phyloP scores from a whole-genome alignment of 2,888 invertebrate genomes.

The Agriopis leucophaearia region DNA sequence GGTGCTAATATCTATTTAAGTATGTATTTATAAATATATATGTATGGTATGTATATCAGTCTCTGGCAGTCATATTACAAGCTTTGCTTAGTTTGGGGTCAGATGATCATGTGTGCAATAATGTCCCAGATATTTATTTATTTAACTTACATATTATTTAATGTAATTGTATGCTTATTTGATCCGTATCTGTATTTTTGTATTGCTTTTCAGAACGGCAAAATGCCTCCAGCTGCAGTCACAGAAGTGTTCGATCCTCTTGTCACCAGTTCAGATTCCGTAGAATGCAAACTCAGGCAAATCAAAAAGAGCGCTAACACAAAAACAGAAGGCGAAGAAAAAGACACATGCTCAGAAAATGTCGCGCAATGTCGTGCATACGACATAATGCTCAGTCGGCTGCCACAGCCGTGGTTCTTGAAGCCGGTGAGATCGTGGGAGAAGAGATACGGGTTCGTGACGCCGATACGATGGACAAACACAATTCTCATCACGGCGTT shows the following conservation, averaged over 20 bases:
- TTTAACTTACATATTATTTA: too few relatives aligned
- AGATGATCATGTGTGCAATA: too few relatives aligned
- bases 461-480: constrained; percentile 89
- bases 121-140: too few relatives aligned
- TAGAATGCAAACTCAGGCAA: constrained; percentile 48
- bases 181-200: background rate
- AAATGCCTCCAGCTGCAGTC: constrained; percentile 57
- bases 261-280: constrained; percentile 35
- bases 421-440: constrained; percentile 67
- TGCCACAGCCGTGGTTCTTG: constrained; percentile 60
- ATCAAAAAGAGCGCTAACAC: constrained; percentile 26
- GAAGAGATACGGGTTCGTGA: constrained; percentile 79
- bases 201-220: constrained; percentile 43
- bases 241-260: constrained; percentile 53
- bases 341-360: background rate
- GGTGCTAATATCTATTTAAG: too few relatives aligned
- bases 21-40: too few relatives aligned
- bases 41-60: too few relatives aligned
- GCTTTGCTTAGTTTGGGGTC: too few relatives aligned
- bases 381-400: constrained; percentile 54
- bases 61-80: too few relatives aligned
- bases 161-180: too few relatives aligned
- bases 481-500: constrained; percentile 83
- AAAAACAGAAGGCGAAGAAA: constrained; percentile 6
- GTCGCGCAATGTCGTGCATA: constrained; percentile 48